Percentiles rank a stretch among this genome's conserved stretches.
phyloP scores from a whole-genome alignment of 2,888 invertebrate species.

The Arrhopalites spinosus region DNA sequence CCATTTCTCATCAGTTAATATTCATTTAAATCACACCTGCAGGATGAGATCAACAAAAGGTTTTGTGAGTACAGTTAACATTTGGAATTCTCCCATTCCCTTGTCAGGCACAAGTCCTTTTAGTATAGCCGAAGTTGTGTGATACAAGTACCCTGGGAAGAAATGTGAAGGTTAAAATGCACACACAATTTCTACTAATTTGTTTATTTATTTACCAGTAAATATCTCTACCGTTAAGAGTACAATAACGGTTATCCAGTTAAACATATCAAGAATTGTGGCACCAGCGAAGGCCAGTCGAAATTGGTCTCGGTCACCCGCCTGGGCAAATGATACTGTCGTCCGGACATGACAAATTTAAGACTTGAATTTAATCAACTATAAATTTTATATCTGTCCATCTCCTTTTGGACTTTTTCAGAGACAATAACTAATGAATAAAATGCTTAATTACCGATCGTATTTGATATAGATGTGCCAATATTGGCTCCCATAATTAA shows the following conservation, averaged over 20 bases:
- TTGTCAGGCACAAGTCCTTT: constrained; percentile 55
- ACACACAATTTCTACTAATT: not conserved
- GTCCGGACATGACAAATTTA: too few relatives aligned
- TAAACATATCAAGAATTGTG: constrained; percentile 66
- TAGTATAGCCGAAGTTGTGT: constrained; percentile 58
- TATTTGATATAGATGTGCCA: too few relatives aligned
- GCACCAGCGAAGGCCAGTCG: constrained; percentile 64
- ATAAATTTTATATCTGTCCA: too few relatives aligned
- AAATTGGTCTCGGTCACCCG: constrained; percentile 60
- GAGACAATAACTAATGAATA: too few relatives aligned
- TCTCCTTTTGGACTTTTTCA: too few relatives aligned
- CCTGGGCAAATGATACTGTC: constrained; percentile 62
- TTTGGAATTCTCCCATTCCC: constrained; percentile 57
- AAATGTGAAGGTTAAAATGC: not conserved
- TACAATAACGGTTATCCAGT: constrained; percentile 63
- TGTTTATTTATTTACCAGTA: constrained; percentile 56
- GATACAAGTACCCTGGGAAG: constrained; percentile 57
- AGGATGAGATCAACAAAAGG: constrained; percentile 61
- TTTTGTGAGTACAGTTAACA: constrained; percentile 60
- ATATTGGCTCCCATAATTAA: constrained; percentile 63
- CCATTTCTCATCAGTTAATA: not conserved
- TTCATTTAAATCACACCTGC: constrained; percentile 57
- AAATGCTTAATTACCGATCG: too few relatives aligned
- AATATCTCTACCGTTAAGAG: constrained; percentile 62
- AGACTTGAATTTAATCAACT: too few relatives aligned